Evolutionary conservation across 2,113 vertebrate species (phyloP), one percentile per base, ranked within the genome.

Genomic region (Myotis davidii): DNA sequence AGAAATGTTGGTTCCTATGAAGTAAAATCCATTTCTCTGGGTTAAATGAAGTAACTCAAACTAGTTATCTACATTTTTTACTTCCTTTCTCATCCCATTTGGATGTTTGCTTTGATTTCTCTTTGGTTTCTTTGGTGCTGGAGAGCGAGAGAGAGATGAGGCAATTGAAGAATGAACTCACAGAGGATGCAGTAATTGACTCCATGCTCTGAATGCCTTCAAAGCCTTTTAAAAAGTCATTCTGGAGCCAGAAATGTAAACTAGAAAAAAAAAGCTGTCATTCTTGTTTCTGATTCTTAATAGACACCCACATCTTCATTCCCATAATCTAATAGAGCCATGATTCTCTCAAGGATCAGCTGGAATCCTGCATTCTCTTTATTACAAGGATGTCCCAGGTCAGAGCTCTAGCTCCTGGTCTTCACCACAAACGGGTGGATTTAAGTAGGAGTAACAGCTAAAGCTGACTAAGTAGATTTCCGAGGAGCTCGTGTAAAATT

Each of bases 391-490:
- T 86, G 42, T 91, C 9, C 72, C 32, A 74, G 27, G 73, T 92
- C 74, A 78, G 61, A 78, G 21, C 16, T 50, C 37, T 48, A 34
- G 25, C 37, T 29, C 37, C 18, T 20, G 11, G n/a, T 89, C 34
- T 69, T 90, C 39, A 48, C 29, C 34, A 34, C 64, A 86, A 39
- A 25, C 21, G 64, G 88, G 59, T 0, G 0, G 27, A 52, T 88
- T 88, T 92, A 83, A 37, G 54, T 78, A 70, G 86, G 20, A 88
- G 39, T 42, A 64, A 69, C 6, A 70, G 50, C 85, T 93, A 52
- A 54, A 21, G 83, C 65, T 94, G 73, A 65, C 52, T 81, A 92
- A 88, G 86, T 67, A 70, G 50, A 72, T 96, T 93, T 97, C 86
- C 70, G 42, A 93, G 45, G 25, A 37, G 16, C 54, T 86, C 70